Evolutionary conservation across 2,113 vertebrate species (phyloP), one percentile per base, ranked within the genome.

Genomic region (Atrichornis clamosus): DNA sequence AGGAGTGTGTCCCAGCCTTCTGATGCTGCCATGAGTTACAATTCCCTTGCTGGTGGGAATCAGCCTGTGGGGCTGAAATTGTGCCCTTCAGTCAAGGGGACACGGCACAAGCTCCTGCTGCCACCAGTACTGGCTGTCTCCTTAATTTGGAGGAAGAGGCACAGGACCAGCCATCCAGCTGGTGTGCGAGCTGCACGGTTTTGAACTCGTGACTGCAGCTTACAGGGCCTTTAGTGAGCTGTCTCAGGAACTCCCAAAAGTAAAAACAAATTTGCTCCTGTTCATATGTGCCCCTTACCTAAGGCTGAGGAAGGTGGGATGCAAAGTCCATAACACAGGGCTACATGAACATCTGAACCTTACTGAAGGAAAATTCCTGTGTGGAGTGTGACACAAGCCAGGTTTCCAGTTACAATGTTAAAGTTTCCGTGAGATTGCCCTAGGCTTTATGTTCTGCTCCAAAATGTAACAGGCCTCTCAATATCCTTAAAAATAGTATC

Each of bases 181-280:
- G 33, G 20, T 30, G 13, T 10, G 3, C 9, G n/a, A 70, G 41
- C 27, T 4, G 3, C 11, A 15, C 0, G 2, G 39, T 28, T 72
- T 35, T 52, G 47, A 79, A 37, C 24, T 52, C 5, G 0, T 1
- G 2, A 8, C 14, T 63, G 24, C 1, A 74, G 23, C 27, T 79
- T 23, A 23, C 27, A 67, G 42, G 16, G 5, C 23, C 47, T 77
- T 53, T 27, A 70, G 19, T 9, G 37, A 76, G 12, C 41, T 33
- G 7, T 15, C 52, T 68, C 37, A 20, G 16, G 39, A 80, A 32
- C 13, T 21, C 24, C 15, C 22, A 23, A 33, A 46, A 49, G 24
- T 4, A 13, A 82, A 64, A 80, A 3, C 2, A 1, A 79, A 62
- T 13, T 42, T 7, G 10, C 15, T 60, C 20, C 28, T 59, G 39